Percentiles rank a stretch among this genome's conserved stretches.
These are phyloP conservation scores for Polyommatus icarus DNA, from an alignment of 2,888 invertebrate genomes.

Conservation along the genomic window DNA sequence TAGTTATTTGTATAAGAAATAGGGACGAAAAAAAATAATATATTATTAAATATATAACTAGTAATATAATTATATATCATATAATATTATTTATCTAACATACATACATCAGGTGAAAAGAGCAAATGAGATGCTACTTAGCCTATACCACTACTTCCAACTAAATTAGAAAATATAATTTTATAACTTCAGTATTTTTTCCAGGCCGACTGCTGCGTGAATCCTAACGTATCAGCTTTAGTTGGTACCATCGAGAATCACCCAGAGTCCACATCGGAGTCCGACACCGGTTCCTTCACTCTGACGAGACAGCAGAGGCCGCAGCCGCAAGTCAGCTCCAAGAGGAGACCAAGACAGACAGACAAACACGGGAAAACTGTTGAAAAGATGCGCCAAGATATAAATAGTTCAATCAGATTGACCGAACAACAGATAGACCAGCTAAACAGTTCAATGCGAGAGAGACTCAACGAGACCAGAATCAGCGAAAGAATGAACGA, in stretches of 20 bases:
- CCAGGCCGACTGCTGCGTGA: conserved; percentile 75
- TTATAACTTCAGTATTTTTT: conserved; percentile 31
- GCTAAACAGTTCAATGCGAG: conserved; percentile 50
- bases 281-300: conserved; percentile 72
- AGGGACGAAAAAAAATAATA: too few relatives aligned
- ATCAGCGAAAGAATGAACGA: conserved; percentile 56
- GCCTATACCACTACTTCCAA: too few relatives aligned
- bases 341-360: conserved; percentile 59
- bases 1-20: too few relatives aligned
- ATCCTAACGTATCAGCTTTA: conserved; percentile 68
- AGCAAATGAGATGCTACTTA: neutral
- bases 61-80: too few relatives aligned
- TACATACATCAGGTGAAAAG: too few relatives aligned
- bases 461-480: conserved; percentile 51
- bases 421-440: conserved; percentile 56
- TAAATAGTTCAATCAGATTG: conserved; percentile 50
- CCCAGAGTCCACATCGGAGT: conserved; percentile 74
- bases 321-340: conserved; percentile 69
- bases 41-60: too few relatives aligned
- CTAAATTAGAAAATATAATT: too few relatives aligned
- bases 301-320: conserved; percentile 69
- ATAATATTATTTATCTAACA: too few relatives aligned
- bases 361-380: conserved; percentile 61
- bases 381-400: conserved; percentile 58
- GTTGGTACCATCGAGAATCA: conserved; percentile 76